Base-by-base conservation (phyloP, 2,113 vertebrate species). In the Ochotona princeps region DNA sequence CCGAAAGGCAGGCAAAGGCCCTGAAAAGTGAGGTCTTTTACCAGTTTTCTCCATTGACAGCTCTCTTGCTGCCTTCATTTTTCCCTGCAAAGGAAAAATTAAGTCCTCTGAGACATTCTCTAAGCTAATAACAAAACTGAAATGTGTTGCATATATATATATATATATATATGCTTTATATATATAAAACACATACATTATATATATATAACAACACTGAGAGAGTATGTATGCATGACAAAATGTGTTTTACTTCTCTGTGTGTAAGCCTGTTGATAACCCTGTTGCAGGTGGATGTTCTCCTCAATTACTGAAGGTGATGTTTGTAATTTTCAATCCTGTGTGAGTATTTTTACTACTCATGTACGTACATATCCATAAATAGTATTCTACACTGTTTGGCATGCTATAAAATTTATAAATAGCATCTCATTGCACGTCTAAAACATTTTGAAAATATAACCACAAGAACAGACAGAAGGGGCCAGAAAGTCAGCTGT, bases 1-100 rank as follows among this genome's bases (percentile, higher is more conserved):
- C 96, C 96, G 96, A 97, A 97, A 96, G 90, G 92, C 94, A 97
- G 97, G 98, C 97, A 98, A 98, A 96, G 97, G 91, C 94, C 96
- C 96, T 44, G n/a, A 92, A 92, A 93, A 98, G 97, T 96, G 97
- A 98, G 97, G 97, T 98, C 94, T 97, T 98, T 98, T 98, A 96
- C 14, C 38, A 97, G 79, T 49, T 85, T 83, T 87, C 72, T 80
- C 0, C 54, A 87, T 0, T 65, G 94, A 47, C 86, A 97, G 96
- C 96, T 91, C 89, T 76, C 96, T 97, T 96, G 83, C 96, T 94
- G 95, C 92, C 92, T 96, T 93, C 96, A 83, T 44, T 82, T 93
- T 49, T 30, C 78, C 92, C 67, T 79, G 4, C 38, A 97, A 95
- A 96, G 97, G 96, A 92, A 94, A 97, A 97, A 96, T 78, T 69